These are phyloP conservation scores for Centrocercus urophasianus DNA, from an alignment of 2,113 vertebrate genomes.

Conservation along the genomic window DNA sequence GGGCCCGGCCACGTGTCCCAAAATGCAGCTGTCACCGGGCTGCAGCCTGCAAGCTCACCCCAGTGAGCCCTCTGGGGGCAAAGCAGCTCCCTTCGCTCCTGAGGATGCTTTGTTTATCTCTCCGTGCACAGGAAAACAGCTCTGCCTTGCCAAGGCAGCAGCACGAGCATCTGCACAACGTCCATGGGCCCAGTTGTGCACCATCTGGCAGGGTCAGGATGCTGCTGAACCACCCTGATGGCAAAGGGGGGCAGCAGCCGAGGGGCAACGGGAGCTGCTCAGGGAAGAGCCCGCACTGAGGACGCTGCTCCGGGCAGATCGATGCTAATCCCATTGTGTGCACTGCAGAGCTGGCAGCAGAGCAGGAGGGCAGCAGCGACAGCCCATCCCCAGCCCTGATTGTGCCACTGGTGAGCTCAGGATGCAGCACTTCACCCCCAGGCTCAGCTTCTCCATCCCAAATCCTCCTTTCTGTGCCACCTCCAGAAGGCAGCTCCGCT, in stretches of 20 bases:
- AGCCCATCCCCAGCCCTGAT: rapidly evolving
- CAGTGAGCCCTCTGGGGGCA: rapidly evolving
- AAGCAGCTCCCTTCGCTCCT: rapidly evolving
- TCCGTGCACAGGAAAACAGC: background rate
- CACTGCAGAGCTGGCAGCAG: background rate
- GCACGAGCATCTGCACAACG: rapidly evolving
- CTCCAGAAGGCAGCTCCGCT: background rate
- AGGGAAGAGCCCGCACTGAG: background rate
- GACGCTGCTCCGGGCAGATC: background rate
- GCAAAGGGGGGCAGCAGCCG: background rate
- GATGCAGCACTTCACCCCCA: background rate
- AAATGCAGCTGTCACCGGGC: background rate
- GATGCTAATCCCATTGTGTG: slow-evolving; percentile 24
- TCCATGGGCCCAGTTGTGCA: background rate
- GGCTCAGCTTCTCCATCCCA: background rate
- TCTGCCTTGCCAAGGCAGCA: background rate
- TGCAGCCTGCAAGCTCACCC: rapidly evolving
- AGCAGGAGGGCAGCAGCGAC: background rate
- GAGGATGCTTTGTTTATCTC: background rate
- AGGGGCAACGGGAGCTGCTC: rapidly evolving
- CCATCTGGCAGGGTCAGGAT: background rate
- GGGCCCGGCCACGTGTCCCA: background rate
- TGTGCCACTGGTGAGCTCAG: background rate
- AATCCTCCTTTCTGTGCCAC: background rate
- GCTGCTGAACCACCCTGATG: rapidly evolving